A percentile compares a stretch with the other conserved stretches of the same genome.
phyloP scores from a whole-genome alignment of 1,140 invertebrate species.

The Hyles vespertilio region DNA sequence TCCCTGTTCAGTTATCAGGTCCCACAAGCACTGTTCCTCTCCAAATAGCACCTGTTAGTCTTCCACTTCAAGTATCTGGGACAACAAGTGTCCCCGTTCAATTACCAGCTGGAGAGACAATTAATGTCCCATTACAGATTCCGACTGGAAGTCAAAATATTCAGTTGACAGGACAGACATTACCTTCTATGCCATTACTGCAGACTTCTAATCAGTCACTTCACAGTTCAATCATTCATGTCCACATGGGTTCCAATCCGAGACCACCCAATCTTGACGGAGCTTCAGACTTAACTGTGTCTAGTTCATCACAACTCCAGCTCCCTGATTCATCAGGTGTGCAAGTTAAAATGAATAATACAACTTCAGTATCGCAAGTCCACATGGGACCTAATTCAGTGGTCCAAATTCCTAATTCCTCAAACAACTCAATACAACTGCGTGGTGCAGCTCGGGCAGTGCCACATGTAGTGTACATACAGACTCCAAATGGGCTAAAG shows the following conservation, averaged over 20 bases:
- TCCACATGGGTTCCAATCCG: conserved; percentile 62
- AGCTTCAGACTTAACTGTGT: conserved; percentile 48
- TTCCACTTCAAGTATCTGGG: conserved; percentile 64
- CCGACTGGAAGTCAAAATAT: conserved; percentile 55
- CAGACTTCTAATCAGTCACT: conserved; percentile 49
- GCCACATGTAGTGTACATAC: conserved; percentile 70
- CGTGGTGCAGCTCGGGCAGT: conserved; percentile 45
- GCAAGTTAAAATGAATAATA: conserved; percentile 55
- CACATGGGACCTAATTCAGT: conserved; percentile 51
- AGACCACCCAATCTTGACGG: conserved; percentile 47
- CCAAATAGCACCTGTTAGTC: conserved; percentile 58
- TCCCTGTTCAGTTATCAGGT: conserved; percentile 60
- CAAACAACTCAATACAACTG: conserved; percentile 63
- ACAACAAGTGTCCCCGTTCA: conserved; percentile 65
- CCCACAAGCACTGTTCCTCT: conserved; percentile 51
- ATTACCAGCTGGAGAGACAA: conserved; percentile 63
- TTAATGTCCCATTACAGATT: conserved; percentile 69
- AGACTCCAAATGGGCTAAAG: conserved; percentile 66
- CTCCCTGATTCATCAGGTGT: conserved; percentile 43
- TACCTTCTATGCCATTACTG: conserved; percentile 62
- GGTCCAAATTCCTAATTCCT: conserved; percentile 61
- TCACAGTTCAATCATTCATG: conserved; percentile 65
- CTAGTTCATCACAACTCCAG: conserved; percentile 52
- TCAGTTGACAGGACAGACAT: conserved; percentile 44
- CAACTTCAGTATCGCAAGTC: conserved; percentile 47